These are phyloP conservation scores for Mormoops blainvillei DNA, from an alignment of 2,113 vertebrate species.

Conservation along the genomic window DNA sequence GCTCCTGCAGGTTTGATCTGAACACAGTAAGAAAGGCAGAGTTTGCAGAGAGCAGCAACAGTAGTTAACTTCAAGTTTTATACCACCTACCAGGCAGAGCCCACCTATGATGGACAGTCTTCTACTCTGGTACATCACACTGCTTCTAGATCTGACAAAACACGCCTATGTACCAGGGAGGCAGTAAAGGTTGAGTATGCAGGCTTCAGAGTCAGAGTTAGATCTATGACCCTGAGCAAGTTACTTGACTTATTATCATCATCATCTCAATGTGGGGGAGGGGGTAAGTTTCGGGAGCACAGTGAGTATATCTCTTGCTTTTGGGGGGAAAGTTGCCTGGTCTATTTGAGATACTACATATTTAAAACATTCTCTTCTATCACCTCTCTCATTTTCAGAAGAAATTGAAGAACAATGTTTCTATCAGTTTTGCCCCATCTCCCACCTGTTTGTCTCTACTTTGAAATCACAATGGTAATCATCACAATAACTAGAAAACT, in stretches of 20 bases:
- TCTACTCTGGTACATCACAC: not conserved
- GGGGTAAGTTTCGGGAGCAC: not conserved
- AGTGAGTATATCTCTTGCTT: not conserved
- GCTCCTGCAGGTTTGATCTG: not conserved
- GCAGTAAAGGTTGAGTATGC: not conserved
- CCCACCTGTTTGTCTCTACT: not conserved
- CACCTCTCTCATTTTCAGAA: not conserved
- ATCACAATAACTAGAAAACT: not conserved
- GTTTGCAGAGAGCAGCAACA: not conserved
- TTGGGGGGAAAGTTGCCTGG: not conserved
- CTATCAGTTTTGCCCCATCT: not conserved
- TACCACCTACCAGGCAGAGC: too few species aligned
- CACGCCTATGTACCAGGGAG: not conserved
- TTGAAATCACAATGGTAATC: not conserved
- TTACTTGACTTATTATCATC: not conserved
- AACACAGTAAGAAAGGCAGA: not conserved
- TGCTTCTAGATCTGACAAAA: not conserved
- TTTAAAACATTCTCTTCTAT: not conserved
- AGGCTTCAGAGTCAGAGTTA: not conserved
- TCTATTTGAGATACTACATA: not conserved
- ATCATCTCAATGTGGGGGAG: not conserved
- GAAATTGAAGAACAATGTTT: not conserved
- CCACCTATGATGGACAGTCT: not conserved
- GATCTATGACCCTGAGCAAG: not conserved
- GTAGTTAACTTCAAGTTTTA: not conserved